Conservation (phyloP, 1,140 invertebrate species). For the Uloborus diversus region DNA sequence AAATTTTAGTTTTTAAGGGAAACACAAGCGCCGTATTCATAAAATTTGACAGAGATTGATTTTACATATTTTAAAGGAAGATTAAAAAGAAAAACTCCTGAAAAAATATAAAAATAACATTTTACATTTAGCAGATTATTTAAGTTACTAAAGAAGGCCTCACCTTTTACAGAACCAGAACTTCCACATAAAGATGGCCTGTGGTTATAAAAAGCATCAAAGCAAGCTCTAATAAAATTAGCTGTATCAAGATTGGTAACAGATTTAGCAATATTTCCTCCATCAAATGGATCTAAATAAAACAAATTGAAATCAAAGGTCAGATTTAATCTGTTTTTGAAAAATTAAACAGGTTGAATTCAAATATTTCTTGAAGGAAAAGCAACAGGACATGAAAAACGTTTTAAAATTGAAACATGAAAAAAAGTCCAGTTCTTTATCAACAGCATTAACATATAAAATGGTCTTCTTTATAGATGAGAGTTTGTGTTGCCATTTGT, state of each 20-base stretch:
- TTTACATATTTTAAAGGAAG: not conserved
- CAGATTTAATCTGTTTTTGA: not conserved
- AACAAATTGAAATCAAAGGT: not conserved
- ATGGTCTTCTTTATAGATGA: no score
- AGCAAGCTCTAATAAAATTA: not conserved
- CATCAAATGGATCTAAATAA: slow-evolving; percentile 11
- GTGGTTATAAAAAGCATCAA: not conserved
- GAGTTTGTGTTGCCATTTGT: no score
- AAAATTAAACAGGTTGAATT: no score
- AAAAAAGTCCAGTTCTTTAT: no score
- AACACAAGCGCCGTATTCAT: no score
- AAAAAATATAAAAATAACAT: slow-evolving; percentile 1
- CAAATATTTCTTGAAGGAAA: not conserved
- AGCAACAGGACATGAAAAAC: not conserved
- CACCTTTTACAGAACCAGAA: not conserved
- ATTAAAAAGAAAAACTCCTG: no score
- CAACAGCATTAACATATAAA: no score
- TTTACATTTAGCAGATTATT: no score
- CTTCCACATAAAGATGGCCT: not conserved
- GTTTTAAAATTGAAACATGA: not conserved
- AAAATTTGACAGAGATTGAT: no score
- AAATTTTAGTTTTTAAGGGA: no score
- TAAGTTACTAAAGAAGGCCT: no score
- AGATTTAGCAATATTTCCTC: slow-evolving; percentile 4
- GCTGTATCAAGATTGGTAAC: not conserved